Evolutionary conservation across 1,140 invertebrate species (phyloP).

Genomic region (Drosophila eugracilis): DNA sequence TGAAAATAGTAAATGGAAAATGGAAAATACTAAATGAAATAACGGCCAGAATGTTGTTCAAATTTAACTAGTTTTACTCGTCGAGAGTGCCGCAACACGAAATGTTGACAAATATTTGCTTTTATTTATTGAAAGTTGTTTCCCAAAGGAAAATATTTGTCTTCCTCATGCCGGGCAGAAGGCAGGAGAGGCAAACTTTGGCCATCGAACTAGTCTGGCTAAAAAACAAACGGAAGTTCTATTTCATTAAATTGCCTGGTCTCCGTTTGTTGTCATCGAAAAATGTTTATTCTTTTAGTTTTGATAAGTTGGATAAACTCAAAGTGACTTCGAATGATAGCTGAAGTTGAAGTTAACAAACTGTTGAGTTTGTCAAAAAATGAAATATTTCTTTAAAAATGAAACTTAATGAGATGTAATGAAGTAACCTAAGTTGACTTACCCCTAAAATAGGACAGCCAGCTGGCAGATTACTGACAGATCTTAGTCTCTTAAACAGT

Average conservation of each 20-base stretch:
- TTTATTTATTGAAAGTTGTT: conserved; percentile 50
- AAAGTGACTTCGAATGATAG: background rate
- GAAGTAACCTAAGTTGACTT: conserved; percentile 10
- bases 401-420: too few species aligned
- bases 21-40: conserved; percentile 30
- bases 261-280: conserved; percentile 23
- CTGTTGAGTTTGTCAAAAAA: background rate
- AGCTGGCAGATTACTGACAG: conserved; percentile 30
- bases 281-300: conserved; percentile 22
- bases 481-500: conserved; percentile 31
- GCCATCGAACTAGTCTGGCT: background rate
- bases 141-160: conserved; percentile 35
- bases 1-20: conserved; percentile 20
- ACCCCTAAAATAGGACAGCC: conserved; percentile 33
- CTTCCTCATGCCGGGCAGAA: conserved; percentile 1
- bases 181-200: conserved; percentile 2
- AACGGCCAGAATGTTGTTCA: conserved; percentile 24
- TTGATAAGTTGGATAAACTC: conserved; percentile 4
- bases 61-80: conserved; percentile 28
- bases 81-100: conserved; percentile 17
- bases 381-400: too few species aligned
- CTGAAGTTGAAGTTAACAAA: background rate
- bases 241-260: conserved; percentile 32
- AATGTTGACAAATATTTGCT: conserved; percentile 52
- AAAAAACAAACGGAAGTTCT: conserved; percentile 27